Evolutionary conservation across 2,797 vertebrate genomes (phyloP).

Genomic region (Triplophysa bombifrons): DNA sequence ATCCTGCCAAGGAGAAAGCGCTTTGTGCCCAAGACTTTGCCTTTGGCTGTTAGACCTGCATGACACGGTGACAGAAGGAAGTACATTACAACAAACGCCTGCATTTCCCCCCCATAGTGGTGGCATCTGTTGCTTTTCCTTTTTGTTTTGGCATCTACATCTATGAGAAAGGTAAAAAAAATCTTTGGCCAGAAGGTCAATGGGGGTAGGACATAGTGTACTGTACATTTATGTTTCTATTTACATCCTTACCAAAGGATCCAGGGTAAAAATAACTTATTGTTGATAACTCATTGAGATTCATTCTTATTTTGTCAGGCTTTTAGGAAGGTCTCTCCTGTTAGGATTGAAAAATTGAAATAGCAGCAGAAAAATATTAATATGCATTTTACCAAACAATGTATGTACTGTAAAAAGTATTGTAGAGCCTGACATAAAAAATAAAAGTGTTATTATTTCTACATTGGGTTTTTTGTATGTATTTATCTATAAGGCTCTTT

Average conservation of each 20-base stretch:
- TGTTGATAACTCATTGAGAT: neutral
- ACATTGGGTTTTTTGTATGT: neutral
- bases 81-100: slow-evolving; percentile 76
- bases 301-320: neutral
- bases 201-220: slow-evolving; percentile 53
- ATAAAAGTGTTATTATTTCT: neutral
- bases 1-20: slow-evolving; percentile 67
- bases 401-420: neutral
- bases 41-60: slow-evolving; percentile 71
- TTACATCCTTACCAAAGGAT: slow-evolving; percentile 36
- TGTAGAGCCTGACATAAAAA: neutral
- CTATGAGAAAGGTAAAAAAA: slow-evolving; percentile 76
- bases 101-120: slow-evolving; percentile 71
- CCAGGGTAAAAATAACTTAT: slow-evolving; percentile 20
- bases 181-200: slow-evolving; percentile 74
- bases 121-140: slow-evolving; percentile 75
- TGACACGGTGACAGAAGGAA: slow-evolving; percentile 77
- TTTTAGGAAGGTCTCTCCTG: neutral
- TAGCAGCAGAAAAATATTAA: neutral
- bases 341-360: neutral
- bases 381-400: neutral
- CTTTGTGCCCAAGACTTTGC: slow-evolving; percentile 64
- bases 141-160: slow-evolving; percentile 73
- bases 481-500: neutral
- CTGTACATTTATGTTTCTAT: slow-evolving; percentile 49